phyloP scores from a whole-genome alignment of 2,113 vertebrate species.

The Pedetes capensis region DNA sequence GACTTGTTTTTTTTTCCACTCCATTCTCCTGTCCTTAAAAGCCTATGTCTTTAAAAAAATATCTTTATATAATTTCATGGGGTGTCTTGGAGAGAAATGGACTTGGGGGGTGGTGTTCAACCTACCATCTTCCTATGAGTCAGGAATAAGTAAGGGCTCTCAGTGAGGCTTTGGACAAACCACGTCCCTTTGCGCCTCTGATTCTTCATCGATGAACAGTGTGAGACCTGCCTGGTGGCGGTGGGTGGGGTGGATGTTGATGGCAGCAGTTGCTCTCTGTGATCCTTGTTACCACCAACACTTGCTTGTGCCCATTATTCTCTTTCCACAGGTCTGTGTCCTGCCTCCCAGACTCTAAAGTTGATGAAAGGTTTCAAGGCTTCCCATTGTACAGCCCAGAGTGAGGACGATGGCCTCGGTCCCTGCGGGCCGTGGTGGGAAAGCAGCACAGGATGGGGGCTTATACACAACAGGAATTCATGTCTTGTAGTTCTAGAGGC shows the following conservation, averaged over 20 bases:
- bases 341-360: background rate
- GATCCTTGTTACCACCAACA: fast-evolving
- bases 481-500: background rate
- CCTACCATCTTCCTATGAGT: too few relatives aligned
- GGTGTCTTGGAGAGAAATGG: background rate
- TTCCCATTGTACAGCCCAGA: background rate
- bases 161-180: background rate
- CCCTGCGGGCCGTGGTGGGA: background rate
- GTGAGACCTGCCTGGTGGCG: background rate
- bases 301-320: fast-evolving
- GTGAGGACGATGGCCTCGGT: background rate
- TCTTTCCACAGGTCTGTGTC: background rate
- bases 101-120: background rate
- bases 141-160: background rate
- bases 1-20: background rate
- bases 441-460: background rate
- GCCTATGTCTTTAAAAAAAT: background rate
- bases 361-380: background rate
- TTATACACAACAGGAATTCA: background rate
- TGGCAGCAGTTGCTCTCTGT: background rate
- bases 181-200: background rate
- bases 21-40: background rate
- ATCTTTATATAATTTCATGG: background rate
- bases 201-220: background rate
- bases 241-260: too few relatives aligned